Evolutionary conservation across 2,888 invertebrate species (phyloP), one percentile per base, ranked within the genome.

Genomic region (Apodemia duryi): DNA sequence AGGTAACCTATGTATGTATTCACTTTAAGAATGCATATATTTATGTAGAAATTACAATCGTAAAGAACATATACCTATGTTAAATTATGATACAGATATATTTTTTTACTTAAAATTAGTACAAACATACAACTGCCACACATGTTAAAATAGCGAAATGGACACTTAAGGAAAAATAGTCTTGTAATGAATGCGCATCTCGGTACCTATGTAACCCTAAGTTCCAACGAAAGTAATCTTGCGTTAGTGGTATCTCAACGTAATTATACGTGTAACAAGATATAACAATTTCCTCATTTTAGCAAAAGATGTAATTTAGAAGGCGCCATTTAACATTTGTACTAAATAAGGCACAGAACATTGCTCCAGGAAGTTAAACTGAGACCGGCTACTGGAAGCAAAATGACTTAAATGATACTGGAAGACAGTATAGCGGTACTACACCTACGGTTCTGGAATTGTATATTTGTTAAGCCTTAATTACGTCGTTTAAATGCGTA

Each of bases 301-400:
- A 66, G 63, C 66, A 70, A 69, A 67, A 68, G 64, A 66, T 69
- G 66, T 70, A 68, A 69, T 70, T 66, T 68, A 68, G 66, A 66
- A 67, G 67, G 68, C 63, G 62, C 60, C 63, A 65, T 67, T 69
- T 66, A 69, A 70, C 69, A 68, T 69, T 69, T 52, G 57, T 66
- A 63, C 66, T 69, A 66, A 66, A 69, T 64, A 65, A 66, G 65
- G 67, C 66, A 64, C 57, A 66, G 70, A 69, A 68, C 69, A 67
- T 63, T 70, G 70, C 69, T 65, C 70, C 70, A 63, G 70, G 70
- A 70, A 69, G 66, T 46, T 46, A 46, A 46, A 46, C 54, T 63
- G 49, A 54, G 54, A 64, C 68, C 65, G 62, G 67, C 70, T 69
- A 52, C 70, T 64, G 70, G 66, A 13, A 64, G 29, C 28, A 52